Percentiles rank a stretch among this genome's conserved stretches.
These are phyloP conservation scores for Trichogramma evanescens DNA, from an alignment of 2,888 invertebrate species.

Conservation along the genomic window DNA sequence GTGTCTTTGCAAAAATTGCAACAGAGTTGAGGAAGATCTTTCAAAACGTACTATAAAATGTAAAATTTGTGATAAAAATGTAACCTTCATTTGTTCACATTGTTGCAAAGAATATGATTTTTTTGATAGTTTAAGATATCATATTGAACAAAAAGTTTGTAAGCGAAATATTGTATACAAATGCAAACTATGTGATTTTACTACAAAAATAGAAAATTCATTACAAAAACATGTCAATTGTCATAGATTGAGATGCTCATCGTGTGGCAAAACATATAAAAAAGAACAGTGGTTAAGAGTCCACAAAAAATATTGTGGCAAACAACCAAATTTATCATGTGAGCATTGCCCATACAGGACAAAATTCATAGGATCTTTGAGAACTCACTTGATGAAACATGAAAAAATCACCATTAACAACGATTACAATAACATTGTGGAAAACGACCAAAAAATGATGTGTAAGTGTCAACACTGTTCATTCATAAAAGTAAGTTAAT, in stretches of 20 bases:
- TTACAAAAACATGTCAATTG: background rate
- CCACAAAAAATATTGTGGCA: background rate
- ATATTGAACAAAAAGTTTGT: too few relatives aligned
- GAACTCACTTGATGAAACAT: background rate
- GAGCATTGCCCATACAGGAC: background rate
- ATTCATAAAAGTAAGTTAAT: background rate
- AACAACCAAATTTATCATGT: background rate
- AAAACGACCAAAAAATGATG: background rate
- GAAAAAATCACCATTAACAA: background rate
- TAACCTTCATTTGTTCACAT: too few relatives aligned
- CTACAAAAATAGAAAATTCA: background rate
- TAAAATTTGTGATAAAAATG: too few relatives aligned
- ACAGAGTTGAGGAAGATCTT: too few relatives aligned
- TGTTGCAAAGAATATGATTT: too few relatives aligned
- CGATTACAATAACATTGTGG: too few relatives aligned
- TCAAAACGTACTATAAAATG: too few relatives aligned
- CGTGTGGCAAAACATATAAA: background rate
- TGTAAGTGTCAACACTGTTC: background rate
- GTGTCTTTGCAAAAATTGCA: too few relatives aligned
- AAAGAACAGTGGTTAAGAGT: background rate
- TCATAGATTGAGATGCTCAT: background rate
- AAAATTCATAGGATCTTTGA: background rate
- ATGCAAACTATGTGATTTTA: background rate
- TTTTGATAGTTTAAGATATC: too few relatives aligned
- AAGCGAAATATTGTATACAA: background rate